phyloP scores from a whole-genome alignment of 1,140 invertebrate species.

The Cydia fagiglandana region DNA sequence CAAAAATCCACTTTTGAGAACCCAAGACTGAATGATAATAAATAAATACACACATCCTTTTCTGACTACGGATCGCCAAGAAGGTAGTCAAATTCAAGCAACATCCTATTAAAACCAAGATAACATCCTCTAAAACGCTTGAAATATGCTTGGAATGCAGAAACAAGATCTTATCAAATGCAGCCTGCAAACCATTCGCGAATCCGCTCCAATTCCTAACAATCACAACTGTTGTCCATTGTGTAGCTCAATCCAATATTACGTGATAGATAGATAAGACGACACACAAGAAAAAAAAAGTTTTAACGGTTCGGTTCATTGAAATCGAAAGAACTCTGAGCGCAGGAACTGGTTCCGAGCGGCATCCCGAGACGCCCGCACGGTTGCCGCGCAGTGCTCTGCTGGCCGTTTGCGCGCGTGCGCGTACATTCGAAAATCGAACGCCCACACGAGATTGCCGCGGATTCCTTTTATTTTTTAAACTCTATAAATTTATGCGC shows the following conservation, averaged over 20 bases:
- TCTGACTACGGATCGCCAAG: no score
- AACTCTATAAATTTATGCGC: background rate
- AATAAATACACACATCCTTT: no score
- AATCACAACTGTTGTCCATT: slow-evolving; percentile 32
- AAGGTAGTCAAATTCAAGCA: no score
- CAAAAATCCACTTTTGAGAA: no score
- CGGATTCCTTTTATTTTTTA: slow-evolving; percentile 40
- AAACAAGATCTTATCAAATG: slow-evolving; percentile 27
- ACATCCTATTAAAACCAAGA: background rate
- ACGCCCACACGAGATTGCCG: slow-evolving; percentile 48
- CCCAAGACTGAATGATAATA: no score
- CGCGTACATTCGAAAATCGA: slow-evolving; percentile 43
- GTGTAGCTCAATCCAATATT: slow-evolving; percentile 40
- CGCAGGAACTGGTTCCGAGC: slow-evolving; percentile 68
- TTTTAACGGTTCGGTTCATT: slow-evolving; percentile 78
- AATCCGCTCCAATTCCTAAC: slow-evolving; percentile 31
- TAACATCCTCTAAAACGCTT: background rate
- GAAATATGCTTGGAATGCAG: background rate
- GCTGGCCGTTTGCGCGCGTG: slow-evolving; percentile 63
- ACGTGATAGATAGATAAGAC: slow-evolving; percentile 54
- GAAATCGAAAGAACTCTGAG: slow-evolving; percentile 70
- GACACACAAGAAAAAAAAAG: slow-evolving; percentile 60
- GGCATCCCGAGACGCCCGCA: slow-evolving; percentile 62
- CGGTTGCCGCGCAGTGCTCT: slow-evolving; percentile 60
- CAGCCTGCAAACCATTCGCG: slow-evolving; percentile 17